A percentile compares a stretch with the other conserved stretches of the same genome.
These are phyloP conservation scores for Diprion similis DNA, from an alignment of 1,140 invertebrate species.

Conservation along the genomic window DNA sequence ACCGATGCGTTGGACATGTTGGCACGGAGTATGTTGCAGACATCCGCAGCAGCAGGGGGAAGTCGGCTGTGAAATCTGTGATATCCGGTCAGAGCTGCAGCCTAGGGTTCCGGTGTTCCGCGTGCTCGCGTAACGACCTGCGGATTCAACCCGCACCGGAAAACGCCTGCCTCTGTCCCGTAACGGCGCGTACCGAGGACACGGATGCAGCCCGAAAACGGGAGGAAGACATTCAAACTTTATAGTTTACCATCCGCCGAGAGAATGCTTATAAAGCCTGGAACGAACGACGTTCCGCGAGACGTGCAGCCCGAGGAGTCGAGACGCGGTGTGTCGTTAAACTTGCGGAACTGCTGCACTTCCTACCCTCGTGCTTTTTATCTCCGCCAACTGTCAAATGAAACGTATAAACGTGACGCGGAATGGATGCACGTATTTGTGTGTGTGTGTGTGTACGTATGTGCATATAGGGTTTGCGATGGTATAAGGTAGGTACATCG, in stretches of 20 bases:
- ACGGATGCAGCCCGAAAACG: neutral
- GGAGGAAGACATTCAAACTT: constrained; percentile 7
- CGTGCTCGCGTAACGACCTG: neutral
- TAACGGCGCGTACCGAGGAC: neutral
- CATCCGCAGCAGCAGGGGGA: neutral
- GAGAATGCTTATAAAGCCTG: neutral
- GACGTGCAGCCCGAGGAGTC: neutral
- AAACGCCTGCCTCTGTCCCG: neutral
- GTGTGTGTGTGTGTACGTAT: too few relatives aligned
- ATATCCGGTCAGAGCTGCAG: neutral
- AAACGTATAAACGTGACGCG: too few relatives aligned
- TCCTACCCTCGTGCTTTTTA: neutral
- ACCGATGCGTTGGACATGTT: too few relatives aligned
- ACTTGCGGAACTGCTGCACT: neutral
- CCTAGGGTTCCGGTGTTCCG: neutral
- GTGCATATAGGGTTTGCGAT: too few relatives aligned
- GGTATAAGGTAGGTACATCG: too few relatives aligned
- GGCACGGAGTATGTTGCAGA: too few relatives aligned
- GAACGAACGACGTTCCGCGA: neutral
- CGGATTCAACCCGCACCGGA: neutral
- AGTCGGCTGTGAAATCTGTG: neutral
- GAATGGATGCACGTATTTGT: too few relatives aligned
- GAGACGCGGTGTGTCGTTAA: neutral
- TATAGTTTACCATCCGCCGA: neutral
- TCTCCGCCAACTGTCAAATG: too few relatives aligned